Evolutionary conservation across 2,797 vertebrate genomes (phyloP).

Genomic region (Sarcoramphus papa): DNA sequence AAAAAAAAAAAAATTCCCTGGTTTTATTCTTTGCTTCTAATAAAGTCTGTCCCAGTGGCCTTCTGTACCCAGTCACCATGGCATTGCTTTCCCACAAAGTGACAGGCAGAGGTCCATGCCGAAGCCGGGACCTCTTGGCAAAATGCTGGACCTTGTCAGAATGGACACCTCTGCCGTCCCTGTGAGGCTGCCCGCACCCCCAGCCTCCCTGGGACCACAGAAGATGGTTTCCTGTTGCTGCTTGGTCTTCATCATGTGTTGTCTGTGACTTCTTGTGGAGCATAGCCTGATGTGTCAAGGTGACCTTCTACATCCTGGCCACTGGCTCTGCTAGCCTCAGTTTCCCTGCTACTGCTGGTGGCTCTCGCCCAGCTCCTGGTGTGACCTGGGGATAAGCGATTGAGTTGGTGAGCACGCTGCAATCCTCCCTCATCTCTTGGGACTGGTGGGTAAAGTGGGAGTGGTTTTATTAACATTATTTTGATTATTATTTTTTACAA

Average conservation of each 20-base stretch:
- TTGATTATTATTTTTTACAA: neutral
- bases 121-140: neutral
- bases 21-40: neutral
- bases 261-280: neutral
- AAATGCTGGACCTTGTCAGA: neutral
- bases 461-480: neutral
- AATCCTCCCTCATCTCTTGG: neutral
- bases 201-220: neutral
- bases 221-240: neutral
- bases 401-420: neutral
- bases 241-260: neutral
- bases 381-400: neutral
- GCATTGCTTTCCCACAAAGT: neutral
- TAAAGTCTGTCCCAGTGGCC: neutral
- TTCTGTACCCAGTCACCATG: neutral
- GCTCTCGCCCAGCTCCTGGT: neutral
- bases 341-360: neutral
- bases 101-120: neutral
- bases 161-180: neutral
- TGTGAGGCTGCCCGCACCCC: fast-evolving
- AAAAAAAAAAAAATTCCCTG: neutral
- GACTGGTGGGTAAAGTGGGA: neutral
- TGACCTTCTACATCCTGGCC: neutral
- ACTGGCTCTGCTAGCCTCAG: neutral
- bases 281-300: neutral